These are phyloP conservation scores for Enoplosus armatus DNA, from an alignment of 2,797 vertebrate species.

Conservation along the genomic window DNA sequence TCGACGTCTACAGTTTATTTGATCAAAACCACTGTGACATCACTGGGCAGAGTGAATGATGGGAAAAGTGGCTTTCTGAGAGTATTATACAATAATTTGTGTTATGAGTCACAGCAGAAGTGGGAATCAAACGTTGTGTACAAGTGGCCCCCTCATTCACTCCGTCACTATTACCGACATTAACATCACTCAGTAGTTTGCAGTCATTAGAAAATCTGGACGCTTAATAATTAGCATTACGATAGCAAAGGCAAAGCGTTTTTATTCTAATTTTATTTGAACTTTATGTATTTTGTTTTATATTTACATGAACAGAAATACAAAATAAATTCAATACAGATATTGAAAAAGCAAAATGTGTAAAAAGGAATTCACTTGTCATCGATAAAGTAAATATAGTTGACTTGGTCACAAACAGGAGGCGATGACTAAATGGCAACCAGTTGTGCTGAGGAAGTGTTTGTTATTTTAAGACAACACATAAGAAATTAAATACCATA, in stretches of 20 bases:
- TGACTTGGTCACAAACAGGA: not conserved
- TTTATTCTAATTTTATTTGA: not conserved
- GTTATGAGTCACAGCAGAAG: slow-evolving; percentile 39
- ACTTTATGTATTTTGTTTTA: not conserved
- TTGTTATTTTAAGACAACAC: not conserved
- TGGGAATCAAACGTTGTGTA: slow-evolving; percentile 6
- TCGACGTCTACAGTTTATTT: slow-evolving; percentile 19
- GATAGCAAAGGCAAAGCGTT: not conserved
- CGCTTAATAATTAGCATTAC: not conserved
- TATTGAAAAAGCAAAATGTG: not conserved
- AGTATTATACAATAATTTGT: not conserved
- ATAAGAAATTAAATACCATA: not conserved
- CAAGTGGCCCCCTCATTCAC: not conserved
- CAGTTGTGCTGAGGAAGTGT: not conserved
- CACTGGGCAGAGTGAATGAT: not conserved
- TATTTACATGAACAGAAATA: not conserved
- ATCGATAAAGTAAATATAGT: not conserved
- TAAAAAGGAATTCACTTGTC: too few relatives aligned
- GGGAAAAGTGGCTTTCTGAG: slow-evolving; percentile 43
- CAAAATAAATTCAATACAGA: not conserved
- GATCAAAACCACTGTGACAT: slow-evolving; percentile 24
- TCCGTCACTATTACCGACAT: not conserved
- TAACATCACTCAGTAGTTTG: not conserved
- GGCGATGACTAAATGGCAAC: fast-evolving
- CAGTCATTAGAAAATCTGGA: not conserved